Evolutionary conservation across 2,888 invertebrate species (phyloP), one percentile per base, ranked within the genome.

Genomic region (Microctonus brassicae): DNA sequence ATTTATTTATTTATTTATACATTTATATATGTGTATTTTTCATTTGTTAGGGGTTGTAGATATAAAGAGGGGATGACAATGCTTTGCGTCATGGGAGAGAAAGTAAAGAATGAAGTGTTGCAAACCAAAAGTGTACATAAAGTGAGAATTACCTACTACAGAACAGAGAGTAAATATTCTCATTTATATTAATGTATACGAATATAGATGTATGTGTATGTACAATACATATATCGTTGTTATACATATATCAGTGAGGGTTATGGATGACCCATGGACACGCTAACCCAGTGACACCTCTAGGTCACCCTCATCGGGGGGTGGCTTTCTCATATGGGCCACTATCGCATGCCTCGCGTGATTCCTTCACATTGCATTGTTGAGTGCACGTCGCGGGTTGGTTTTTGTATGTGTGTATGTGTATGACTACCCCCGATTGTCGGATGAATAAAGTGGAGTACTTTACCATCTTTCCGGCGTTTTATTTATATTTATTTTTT

Each of bases 211-310:
- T n/a, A n/a, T 58, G 76, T 75, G 73, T 77, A 76, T 76, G 76
- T 77, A n/a, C n/a, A n/a, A n/a, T n/a, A n/a, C n/a, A n/a, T n/a
- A 80, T 81, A 82, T 82, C 80, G 80, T 76, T 73, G 77, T 76
- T 77, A 60, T 60, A 76, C 77, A 83, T 60, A 76, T 77, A 83
- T 82, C 81, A 26, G 66, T 53, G 53, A 79, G 80, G 79, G 77
- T 85, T 84, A 85, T 84, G 81, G 85, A 85, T 85, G 82, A 83
- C 83, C 81, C 78, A 79, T 81, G 83, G 82, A 78, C 86, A 85
- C 85, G 85, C 85, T 83, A 85, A 81, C 84, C 84, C 81, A 83
- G 82, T 85, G 86, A 85, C 86, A 83, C 82, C 85, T 85, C 85
- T 85, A 85, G 85, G 86, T 85, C 85, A 85, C 76, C 78, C 73